Evolutionary conservation across 2,797 vertebrate species (phyloP), one percentile per base, ranked within the genome.

Genomic region (Sylvia borin): DNA sequence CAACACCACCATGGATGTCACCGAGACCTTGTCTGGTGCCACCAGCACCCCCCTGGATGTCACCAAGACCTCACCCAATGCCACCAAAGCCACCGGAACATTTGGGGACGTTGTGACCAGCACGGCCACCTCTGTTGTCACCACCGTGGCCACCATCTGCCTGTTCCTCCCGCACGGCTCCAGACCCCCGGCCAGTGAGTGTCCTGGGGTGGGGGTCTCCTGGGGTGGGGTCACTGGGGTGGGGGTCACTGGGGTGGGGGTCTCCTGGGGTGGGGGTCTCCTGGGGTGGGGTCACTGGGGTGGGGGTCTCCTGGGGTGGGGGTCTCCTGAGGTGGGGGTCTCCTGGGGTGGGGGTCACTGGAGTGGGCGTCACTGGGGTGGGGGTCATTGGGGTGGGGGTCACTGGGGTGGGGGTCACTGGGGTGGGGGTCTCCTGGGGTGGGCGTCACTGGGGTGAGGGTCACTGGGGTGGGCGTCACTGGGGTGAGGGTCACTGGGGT

Each of bases 31-130:
- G 15, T 12, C 40, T 9, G 18, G 18, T 43, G 43, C 17, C 43
- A 43, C 43, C 43, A 43, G 9, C 43, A 43, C 43, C 43, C 8
- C 43, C 43, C 18, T 19, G 43, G 18, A 18, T 43, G 43, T 43
- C 43, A 43, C 43, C 43, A 19, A 43, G 48, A 65, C 21, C 65
- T 3, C 1, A 0, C 43, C 54, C 19, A 4, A 5, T 8, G 48
- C 10, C 57, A 45, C 66, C 19, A 2, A 62, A 18, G 73, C 47
- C 60, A 24, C 74, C 16, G 4, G 38, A 19, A 8, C 25, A n/a
- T n/a, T n/a, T 16, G 10, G 29, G 57, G 57, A 50, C 24, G 0
- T 15, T 3, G 0, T 5, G 27, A 55, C 13, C 42, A 11, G 4
- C 48, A 3, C 8, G 0, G 32, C 70, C 53, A 45, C 53, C 32